These are phyloP conservation scores for Zaprionus inermis DNA, from an alignment of 1,140 invertebrate species.

Conservation along the genomic window DNA sequence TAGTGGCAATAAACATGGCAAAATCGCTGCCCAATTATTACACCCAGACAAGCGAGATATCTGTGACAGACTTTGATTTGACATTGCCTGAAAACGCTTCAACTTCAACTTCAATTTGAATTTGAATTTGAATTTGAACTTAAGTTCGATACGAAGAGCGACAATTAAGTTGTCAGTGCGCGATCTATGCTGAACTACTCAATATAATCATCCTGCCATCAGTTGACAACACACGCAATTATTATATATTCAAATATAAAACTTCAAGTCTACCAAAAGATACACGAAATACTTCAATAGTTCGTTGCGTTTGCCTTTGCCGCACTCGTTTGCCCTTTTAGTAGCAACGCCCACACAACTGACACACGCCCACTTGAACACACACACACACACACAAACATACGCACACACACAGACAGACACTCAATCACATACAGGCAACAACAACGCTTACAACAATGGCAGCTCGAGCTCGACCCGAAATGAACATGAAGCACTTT, in stretches of 20 bases:
- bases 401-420: background rate
- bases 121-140: constrained; percentile 40
- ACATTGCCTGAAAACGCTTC: constrained; percentile 47
- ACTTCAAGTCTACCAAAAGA: constrained; percentile 2
- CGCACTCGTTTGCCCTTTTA: constrained; percentile 37
- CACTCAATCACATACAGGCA: constrained; percentile 22
- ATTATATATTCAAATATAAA: constrained; percentile 46
- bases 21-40: constrained; percentile 37
- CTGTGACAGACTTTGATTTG: constrained; percentile 56
- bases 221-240: constrained; percentile 70
- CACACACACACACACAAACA: background rate
- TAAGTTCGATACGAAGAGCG: constrained; percentile 42
- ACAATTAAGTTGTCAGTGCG: constrained; percentile 70
- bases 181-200: constrained; percentile 31
- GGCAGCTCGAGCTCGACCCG: constrained; percentile 21
- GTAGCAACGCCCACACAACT: constrained; percentile 39
- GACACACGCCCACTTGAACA: constrained; percentile 37
- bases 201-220: constrained; percentile 44
- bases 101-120: constrained; percentile 49
- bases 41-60: constrained; percentile 53
- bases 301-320: constrained; percentile 16
- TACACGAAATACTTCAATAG: constrained; percentile 5
- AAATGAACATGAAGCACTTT: constrained; percentile 63
- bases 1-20: constrained; percentile 31
- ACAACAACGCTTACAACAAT: constrained; percentile 35